Evolutionary conservation across 2,113 vertebrate species (phyloP).

Genomic region (Ceratotherium simum): DNA sequence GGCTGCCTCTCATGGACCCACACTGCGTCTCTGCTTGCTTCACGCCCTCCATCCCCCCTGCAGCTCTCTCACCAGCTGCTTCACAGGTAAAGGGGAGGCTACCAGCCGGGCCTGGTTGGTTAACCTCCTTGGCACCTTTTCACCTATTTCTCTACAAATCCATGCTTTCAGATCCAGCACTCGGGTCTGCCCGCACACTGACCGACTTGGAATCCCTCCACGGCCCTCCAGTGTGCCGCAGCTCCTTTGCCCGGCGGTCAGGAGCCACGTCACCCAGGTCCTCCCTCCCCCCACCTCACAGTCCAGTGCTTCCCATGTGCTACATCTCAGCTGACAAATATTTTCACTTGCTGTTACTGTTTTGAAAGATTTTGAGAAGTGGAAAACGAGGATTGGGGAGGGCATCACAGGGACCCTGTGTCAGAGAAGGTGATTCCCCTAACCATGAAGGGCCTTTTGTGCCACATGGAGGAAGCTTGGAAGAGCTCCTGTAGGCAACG

Average conservation of each 20-base stretch:
- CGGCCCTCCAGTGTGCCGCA: no score
- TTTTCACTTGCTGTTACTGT: not conserved
- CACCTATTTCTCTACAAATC: not conserved
- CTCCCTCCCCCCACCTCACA: fast-evolving
- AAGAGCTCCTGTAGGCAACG: not conserved
- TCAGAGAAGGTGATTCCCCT: not conserved
- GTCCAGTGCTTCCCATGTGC: not conserved
- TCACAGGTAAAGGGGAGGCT: not conserved
- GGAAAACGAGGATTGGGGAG: not conserved
- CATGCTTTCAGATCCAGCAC: not conserved
- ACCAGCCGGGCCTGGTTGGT: not conserved
- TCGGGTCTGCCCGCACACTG: not conserved
- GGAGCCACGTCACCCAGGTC: no score
- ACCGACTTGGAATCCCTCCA: fast-evolving
- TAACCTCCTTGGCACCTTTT: not conserved
- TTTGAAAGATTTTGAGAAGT: not conserved
- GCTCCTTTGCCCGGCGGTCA: no score
- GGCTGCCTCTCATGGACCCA: not conserved
- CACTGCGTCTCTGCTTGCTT: fast-evolving
- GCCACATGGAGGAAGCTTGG: not conserved
- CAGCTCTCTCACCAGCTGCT: not conserved
- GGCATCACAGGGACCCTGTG: not conserved
- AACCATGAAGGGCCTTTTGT: not conserved
- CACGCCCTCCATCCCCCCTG: fast-evolving
- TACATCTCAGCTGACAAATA: not conserved